Evolutionary conservation across 2,797 vertebrate genomes (phyloP), one percentile per base, ranked within the genome.

Genomic region (Anableps anableps): DNA sequence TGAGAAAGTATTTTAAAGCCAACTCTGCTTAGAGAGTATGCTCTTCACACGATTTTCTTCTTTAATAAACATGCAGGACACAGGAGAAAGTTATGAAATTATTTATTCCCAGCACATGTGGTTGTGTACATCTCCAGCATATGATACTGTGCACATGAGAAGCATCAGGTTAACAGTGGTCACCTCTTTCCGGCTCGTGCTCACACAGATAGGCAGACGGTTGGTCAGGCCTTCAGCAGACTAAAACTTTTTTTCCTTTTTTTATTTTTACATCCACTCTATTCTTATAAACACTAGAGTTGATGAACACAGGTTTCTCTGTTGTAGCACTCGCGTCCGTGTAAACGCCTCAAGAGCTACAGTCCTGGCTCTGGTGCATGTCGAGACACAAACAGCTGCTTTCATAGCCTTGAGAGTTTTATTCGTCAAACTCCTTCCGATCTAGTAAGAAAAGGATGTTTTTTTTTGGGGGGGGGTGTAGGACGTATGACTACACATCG

Each of bases 61-160:
- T 26, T 45, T 29, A 53, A 79, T 53, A 62, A 85, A 17, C 6
- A 80, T 76, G 4, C 79, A 83, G n/a, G 71, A 90, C 58, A 89
- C 66, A 36, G 80, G 77, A 66, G 29, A 86, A 91, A 93, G 90
- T 93, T 96, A 95, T 95, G 94, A 95, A 96, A 96, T 95, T 90
- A 94, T 94, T 96, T 96, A 96, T 96, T 96, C 95, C 93, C 95
- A 93, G 93, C 92, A 95, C 94, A 94, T 93, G 93, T 94, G 94
- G 91, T 93, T 93, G 92, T 95, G 94, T 93, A 96, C 94, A 94
- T 95, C 91, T 93, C 94, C 94, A 95, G 90, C 93, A 93, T 94
- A 94, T 84, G 83, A 84, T 91, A 93, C 93, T 93, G 92, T 92
- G 92, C 90, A 94, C 93, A 94, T 84, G 88, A 94, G 91, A 93